These are phyloP conservation scores for Chymomyza fuscimana DNA, from an alignment of 2,888 invertebrate genomes.

Conservation along the genomic window DNA sequence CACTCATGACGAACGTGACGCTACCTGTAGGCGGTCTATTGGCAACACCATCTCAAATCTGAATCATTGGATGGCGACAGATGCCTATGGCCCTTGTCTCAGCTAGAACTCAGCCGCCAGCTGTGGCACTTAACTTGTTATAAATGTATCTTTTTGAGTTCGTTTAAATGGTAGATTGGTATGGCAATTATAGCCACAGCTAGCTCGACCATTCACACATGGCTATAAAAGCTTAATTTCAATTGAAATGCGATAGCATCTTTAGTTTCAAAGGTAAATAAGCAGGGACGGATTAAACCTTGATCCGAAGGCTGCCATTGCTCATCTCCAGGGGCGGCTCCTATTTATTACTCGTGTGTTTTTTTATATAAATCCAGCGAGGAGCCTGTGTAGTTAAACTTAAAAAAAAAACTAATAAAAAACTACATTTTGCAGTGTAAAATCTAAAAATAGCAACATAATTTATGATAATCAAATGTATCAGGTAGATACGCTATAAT, in stretches of 20 bases:
- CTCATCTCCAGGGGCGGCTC: too few species aligned
- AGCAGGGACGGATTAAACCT: background rate
- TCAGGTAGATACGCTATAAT: background rate
- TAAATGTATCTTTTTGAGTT: slow-evolving; percentile 70
- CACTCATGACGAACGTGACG: background rate
- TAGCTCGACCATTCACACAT: slow-evolving; percentile 10
- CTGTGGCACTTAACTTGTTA: slow-evolving; percentile 59
- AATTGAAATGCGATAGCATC: slow-evolving; percentile 62
- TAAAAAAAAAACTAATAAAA: background rate
- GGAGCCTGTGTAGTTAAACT: too few species aligned
- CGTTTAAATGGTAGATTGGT: slow-evolving; percentile 48
- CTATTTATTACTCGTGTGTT: background rate
- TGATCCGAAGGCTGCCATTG: too few species aligned
- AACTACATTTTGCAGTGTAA: background rate
- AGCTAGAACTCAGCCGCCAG: background rate
- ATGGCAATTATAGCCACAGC: slow-evolving; percentile 38
- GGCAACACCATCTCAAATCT: slow-evolving; percentile 17
- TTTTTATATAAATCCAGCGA: too few species aligned
- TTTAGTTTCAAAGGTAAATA: slow-evolving; percentile 34
- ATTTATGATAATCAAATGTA: too few species aligned
- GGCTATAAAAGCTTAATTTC: slow-evolving; percentile 57
- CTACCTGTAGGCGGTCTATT: slow-evolving; percentile 1
- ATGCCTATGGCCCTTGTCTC: background rate
- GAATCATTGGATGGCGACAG: slow-evolving; percentile 15
- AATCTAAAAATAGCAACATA: too few species aligned